Evolutionary conservation across 64 coral and sea anemone species (phyloP).

Genomic region (Pocillopora damicornis): DNA sequence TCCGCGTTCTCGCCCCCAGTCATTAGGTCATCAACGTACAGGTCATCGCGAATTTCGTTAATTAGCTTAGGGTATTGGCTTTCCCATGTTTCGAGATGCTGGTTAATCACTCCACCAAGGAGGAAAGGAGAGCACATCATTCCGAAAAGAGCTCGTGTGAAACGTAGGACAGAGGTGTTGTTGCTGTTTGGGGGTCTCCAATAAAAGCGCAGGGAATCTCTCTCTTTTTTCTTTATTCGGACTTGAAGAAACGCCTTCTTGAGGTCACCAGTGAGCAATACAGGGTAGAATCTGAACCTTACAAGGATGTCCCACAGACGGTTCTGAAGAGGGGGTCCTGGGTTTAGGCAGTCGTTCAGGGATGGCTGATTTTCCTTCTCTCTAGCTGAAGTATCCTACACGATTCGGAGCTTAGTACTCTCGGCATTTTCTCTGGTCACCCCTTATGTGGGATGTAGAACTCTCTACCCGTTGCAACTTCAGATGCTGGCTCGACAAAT

Average conservation of each 20-base stretch:
- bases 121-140: slow-evolving; percentile 49
- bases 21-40: slow-evolving; percentile 64
- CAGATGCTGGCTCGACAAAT: slow-evolving; percentile 21
- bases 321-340: not conserved
- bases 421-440: slow-evolving; percentile 22
- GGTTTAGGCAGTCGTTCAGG: not conserved
- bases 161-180: slow-evolving; percentile 13
- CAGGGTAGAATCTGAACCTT: not conserved
- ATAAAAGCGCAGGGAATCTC: not conserved
- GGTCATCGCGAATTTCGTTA: slow-evolving; percentile 42
- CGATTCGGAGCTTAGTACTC: slow-evolving; percentile 36
- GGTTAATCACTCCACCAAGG: slow-evolving; percentile 60
- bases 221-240: not conserved
- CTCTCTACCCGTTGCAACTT: not conserved
- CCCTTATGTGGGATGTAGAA: slow-evolving; percentile 11
- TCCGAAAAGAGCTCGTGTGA: slow-evolving; percentile 66
- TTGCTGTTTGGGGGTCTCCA: slow-evolving; percentile 3
- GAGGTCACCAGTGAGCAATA: not conserved
- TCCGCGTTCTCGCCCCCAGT: slow-evolving; percentile 41
- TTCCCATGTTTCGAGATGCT: slow-evolving; percentile 53
- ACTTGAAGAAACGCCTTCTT: not conserved
- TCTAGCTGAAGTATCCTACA: slow-evolving; percentile 38
- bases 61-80: slow-evolving; percentile 25
- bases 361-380: not conserved
- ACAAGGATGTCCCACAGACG: not conserved